Percentiles rank a stretch among this genome's conserved stretches.
Conservation (phyloP, 2,888 invertebrate genomes). For the Autographa pulchrina region DNA sequence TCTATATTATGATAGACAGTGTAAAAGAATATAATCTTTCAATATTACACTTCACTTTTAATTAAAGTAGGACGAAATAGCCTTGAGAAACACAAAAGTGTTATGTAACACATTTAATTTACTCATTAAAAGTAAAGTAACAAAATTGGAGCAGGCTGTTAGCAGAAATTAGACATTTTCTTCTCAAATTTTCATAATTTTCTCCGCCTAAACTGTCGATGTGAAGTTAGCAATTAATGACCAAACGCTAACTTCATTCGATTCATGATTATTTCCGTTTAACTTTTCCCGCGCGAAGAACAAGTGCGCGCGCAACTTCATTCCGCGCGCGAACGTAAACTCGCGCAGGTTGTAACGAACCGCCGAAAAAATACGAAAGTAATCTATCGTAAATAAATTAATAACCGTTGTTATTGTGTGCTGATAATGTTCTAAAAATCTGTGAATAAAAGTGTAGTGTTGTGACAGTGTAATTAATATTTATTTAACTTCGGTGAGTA, state of each 20-base stretch:
- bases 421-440: slow-evolving; percentile 65
- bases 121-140: too few relatives aligned
- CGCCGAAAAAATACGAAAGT: slow-evolving; percentile 68
- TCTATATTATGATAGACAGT: too few relatives aligned
- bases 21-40: too few relatives aligned
- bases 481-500: slow-evolving; percentile 45
- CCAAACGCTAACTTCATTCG: slow-evolving; percentile 52
- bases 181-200: slow-evolving; percentile 15
- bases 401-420: slow-evolving; percentile 60
- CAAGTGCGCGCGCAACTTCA: slow-evolving; percentile 78
- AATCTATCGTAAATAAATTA: slow-evolving; percentile 47
- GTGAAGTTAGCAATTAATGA: slow-evolving; percentile 43
- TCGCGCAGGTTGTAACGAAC: slow-evolving; percentile 66
- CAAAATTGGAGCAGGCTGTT: too few relatives aligned
- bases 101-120: too few relatives aligned
- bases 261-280: slow-evolving; percentile 72
- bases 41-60: too few relatives aligned
- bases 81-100: too few relatives aligned
- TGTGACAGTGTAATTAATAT: slow-evolving; percentile 49
- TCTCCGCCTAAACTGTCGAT: slow-evolving; percentile 15
- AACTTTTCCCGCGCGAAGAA: slow-evolving; percentile 76
- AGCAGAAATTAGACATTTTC: neutral
- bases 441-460: slow-evolving; percentile 63
- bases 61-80: too few relatives aligned
- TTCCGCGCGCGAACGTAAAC: slow-evolving; percentile 82